Base-by-base conservation (phyloP, 2,888 invertebrate species). In the Gerris lacustris region DNA sequence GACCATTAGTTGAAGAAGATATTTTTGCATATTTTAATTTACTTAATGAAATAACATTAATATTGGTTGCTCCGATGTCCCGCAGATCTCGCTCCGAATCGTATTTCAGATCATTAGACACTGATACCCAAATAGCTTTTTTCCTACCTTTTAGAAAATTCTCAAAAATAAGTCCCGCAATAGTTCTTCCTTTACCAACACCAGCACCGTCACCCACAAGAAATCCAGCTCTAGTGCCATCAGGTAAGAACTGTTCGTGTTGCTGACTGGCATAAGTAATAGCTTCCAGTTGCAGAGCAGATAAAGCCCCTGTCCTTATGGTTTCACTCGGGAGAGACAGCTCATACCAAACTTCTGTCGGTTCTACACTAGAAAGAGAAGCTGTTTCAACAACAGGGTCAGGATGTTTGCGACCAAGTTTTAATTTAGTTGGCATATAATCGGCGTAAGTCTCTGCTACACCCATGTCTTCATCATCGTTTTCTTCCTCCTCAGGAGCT, bases 381-480 rank as follows among this genome's bases (percentile, higher is more conserved):
- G 85, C 84, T 0, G 87, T 86, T 77, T 87, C 87, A 9, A 87
- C 87, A 44, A 88, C 86, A 55, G 84, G 82, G 77, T 87, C 87
- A 0, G 87, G 87, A 79, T 87, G 87, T 66, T 82, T 81, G 68
- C 80, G 79, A 18, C 86, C 86, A 71, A 83, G 77, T 75, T 81
- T 82, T 73, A 84, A 83, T 85, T 99, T 99, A 0, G 92, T 86
- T 0, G 99, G 99, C 92, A 94, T 95, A 80, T 99, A 99, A 78
- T 97, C 96, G 6, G 96, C 91, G 79, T 98, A 99, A 0, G 98
- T 99, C 81, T 99, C 98, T 0, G 97, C 96, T 17, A 97, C 95
- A 9, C 96, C 96, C 86, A 98, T 88, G 78, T 96, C 96, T 72
- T 77, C 77, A 71, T 77, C 77, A 73, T 77, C 77, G 69, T 74